Conservation (phyloP, 2,888 invertebrate species). For the Stenotaenia linearis region DNA sequence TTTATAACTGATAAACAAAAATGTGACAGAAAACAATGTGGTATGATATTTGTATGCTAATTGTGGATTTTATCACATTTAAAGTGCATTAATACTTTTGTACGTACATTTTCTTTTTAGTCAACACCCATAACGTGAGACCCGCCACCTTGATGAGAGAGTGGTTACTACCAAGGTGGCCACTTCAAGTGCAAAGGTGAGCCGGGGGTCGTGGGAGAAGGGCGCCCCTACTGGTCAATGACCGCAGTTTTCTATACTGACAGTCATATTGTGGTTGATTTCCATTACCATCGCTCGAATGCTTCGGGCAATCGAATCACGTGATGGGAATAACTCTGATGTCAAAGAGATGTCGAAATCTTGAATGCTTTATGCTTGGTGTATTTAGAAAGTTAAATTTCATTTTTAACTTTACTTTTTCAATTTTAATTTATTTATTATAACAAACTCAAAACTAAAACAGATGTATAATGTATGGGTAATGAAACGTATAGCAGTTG, state of each 20-base stretch:
- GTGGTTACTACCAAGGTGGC: conserved; percentile 7
- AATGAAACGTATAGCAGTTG: too few species aligned
- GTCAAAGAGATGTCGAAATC: conserved; percentile 10
- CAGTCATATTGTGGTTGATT: conserved; percentile 24
- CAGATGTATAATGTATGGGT: too few species aligned
- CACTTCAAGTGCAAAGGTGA: conserved; percentile 22
- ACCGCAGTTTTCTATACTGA: conserved; percentile 17
- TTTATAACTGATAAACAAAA: too few species aligned
- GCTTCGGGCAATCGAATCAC: not conserved
- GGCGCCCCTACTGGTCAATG: conserved; percentile 23
- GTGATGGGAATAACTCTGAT: conserved; percentile 12
- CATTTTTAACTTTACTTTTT: not conserved
- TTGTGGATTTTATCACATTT: too few species aligned
- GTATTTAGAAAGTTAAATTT: not conserved
- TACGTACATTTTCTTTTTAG: not conserved
- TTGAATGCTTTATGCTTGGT: not conserved
- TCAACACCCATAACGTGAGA: not conserved
- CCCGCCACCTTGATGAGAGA: not conserved
- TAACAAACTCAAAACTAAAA: too few species aligned
- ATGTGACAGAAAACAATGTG: too few species aligned
- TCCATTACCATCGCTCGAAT: conserved; percentile 4
- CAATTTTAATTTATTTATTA: too few species aligned
- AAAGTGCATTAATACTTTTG: too few species aligned
- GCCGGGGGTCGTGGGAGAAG: conserved; percentile 26
- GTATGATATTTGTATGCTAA: too few species aligned